phyloP scores from a whole-genome alignment of 2,888 invertebrate species.

The Pardosa pseudoannulata region DNA sequence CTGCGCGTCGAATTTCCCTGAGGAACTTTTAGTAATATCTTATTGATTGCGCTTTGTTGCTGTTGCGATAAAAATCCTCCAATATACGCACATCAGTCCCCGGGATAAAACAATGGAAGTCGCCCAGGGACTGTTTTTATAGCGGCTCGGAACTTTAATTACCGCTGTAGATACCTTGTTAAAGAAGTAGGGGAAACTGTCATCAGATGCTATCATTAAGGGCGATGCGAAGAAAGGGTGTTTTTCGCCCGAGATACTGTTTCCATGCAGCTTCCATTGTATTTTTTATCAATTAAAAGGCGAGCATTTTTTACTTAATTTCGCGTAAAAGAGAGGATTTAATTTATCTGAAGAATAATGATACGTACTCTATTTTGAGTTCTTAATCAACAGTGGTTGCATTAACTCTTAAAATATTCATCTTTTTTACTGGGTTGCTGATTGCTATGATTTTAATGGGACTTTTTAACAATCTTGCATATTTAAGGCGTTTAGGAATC shows the following conservation, averaged over 20 bases:
- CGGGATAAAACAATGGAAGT: slow-evolving; percentile 24
- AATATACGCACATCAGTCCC: slow-evolving; percentile 52
- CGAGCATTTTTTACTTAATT: background rate
- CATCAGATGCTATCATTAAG: slow-evolving; percentile 21
- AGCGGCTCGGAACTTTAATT: slow-evolving; percentile 49
- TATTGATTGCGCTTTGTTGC: slow-evolving; percentile 65
- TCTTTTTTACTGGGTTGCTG: too few relatives aligned
- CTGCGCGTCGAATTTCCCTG: slow-evolving; percentile 62
- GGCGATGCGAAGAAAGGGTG: background rate
- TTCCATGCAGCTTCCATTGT: background rate
- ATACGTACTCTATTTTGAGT: too few relatives aligned
- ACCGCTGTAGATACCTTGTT: slow-evolving; percentile 52
- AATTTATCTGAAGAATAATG: background rate
- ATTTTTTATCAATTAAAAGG: slow-evolving; percentile 2
- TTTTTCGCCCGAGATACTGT: background rate
- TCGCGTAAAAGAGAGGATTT: background rate
- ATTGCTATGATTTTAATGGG: too few relatives aligned
- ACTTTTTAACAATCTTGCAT: too few relatives aligned
- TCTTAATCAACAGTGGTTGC: too few relatives aligned
- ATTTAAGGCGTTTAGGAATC: too few relatives aligned
- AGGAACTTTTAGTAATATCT: slow-evolving; percentile 68
- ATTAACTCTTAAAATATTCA: too few relatives aligned
- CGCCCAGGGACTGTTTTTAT: slow-evolving; percentile 54
- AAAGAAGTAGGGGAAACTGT: slow-evolving; percentile 26
- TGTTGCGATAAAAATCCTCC: slow-evolving; percentile 30